Evolutionary conservation across 1,140 invertebrate genomes (phyloP).

Genomic region (Megalopta genalis): DNA sequence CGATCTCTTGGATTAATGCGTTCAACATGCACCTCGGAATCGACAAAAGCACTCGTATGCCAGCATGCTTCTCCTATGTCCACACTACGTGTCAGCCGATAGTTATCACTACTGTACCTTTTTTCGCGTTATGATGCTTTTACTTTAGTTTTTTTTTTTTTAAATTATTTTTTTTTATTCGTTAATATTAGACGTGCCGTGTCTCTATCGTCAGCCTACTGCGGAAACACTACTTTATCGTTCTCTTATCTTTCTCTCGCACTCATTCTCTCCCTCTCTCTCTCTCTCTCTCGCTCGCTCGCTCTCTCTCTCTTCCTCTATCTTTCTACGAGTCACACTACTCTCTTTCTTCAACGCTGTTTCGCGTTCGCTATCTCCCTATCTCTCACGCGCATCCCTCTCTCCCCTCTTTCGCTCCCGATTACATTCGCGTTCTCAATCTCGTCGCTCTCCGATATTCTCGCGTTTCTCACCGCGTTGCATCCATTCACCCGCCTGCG

Average conservation of each 20-base stretch:
- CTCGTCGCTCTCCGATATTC: background rate
- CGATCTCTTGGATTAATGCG: background rate
- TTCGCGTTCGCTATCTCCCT: background rate
- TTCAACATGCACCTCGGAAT: slow-evolving; percentile 31
- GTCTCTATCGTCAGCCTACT: slow-evolving; percentile 77
- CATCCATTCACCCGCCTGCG: slow-evolving; percentile 42
- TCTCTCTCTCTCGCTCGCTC: background rate
- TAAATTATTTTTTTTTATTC: slow-evolving; percentile 63
- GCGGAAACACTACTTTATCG: slow-evolving; percentile 68
- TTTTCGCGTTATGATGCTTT: slow-evolving; percentile 75
- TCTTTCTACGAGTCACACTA: background rate
- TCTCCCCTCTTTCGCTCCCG: too few relatives aligned
- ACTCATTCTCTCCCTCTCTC: background rate
- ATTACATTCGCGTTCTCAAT: background rate
- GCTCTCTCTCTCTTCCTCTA: background rate
- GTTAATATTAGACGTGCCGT: slow-evolving; percentile 76
- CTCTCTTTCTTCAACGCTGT: background rate
- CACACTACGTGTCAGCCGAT: slow-evolving; percentile 72
- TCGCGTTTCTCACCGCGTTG: slow-evolving; percentile 26
- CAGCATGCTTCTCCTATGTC: slow-evolving; percentile 71
- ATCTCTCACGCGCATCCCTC: background rate
- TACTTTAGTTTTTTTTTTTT: slow-evolving; percentile 59
- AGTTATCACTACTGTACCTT: slow-evolving; percentile 74
- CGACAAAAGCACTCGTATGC: slow-evolving; percentile 57
- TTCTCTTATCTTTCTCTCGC: background rate